Conservation (phyloP, 2,113 vertebrate species). For the Grus americana region DNA sequence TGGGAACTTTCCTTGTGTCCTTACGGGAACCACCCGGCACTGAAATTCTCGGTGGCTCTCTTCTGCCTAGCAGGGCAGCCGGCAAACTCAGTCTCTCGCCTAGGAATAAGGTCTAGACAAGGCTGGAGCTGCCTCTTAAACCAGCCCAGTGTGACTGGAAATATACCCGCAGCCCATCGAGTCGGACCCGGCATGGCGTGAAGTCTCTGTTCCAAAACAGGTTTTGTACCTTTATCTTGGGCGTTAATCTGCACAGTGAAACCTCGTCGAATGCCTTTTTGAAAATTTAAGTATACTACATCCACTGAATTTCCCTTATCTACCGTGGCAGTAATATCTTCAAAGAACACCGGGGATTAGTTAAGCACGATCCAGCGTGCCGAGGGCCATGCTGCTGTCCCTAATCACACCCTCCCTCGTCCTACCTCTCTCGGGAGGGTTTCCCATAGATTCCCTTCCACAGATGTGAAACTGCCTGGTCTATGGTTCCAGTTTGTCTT, state of each 20-base stretch:
- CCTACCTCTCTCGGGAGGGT: neutral
- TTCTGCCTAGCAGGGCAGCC: neutral
- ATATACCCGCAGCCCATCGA: accelerated
- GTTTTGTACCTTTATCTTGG: neutral
- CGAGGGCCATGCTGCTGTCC: neutral
- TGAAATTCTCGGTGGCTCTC: neutral
- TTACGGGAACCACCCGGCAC: accelerated
- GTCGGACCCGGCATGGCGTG: accelerated
- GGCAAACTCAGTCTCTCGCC: neutral
- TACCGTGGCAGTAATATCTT: neutral
- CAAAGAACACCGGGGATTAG: neutral
- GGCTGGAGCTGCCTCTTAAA: neutral
- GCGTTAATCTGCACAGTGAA: accelerated
- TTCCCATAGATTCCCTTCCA: neutral
- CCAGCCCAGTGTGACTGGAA: neutral
- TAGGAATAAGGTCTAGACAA: neutral
- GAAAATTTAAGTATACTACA: neutral
- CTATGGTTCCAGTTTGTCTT: neutral
- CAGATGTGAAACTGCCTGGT: neutral
- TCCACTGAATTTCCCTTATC: neutral
- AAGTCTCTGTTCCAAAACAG: neutral
- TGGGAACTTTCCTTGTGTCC: neutral
- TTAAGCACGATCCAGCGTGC: neutral
- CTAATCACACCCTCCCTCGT: neutral
- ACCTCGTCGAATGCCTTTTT: neutral